A percentile compares a stretch with the other conserved stretches of the same genome.
Conservation (phyloP, 2,113 vertebrate genomes). For the Epinephelus moara region DNA sequence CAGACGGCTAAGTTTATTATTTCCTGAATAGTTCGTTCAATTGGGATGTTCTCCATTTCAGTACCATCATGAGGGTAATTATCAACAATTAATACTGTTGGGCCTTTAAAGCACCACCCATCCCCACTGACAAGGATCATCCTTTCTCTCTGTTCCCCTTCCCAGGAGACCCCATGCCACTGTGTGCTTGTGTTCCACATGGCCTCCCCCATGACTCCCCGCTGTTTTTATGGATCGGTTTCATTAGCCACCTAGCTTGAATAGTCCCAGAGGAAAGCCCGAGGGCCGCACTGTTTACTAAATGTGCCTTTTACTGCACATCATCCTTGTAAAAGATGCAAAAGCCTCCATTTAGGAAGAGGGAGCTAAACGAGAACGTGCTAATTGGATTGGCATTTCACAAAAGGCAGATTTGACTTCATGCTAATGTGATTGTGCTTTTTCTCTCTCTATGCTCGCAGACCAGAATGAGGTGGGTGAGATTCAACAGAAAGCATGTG, state of each 20-base stretch:
- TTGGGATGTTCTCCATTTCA: constrained; percentile 20
- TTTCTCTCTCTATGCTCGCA: constrained; percentile 34
- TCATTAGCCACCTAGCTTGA: constrained; percentile 80
- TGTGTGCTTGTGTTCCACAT: constrained; percentile 37
- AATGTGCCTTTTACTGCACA: constrained; percentile 76
- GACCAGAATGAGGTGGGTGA: constrained; percentile 60
- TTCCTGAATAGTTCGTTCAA: not conserved
- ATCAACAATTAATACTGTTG: constrained; percentile 53
- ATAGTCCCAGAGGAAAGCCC: constrained; percentile 70
- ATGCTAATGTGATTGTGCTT: constrained; percentile 76
- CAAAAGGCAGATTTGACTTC: constrained; percentile 82
- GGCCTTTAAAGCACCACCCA: constrained; percentile 26
- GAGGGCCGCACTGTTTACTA: constrained; percentile 68
- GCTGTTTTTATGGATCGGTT: constrained; percentile 69
- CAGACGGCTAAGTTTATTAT: not conserved
- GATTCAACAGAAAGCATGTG: constrained; percentile 41
- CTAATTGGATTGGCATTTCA: constrained; percentile 85
- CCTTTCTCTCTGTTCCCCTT: constrained; percentile 19
- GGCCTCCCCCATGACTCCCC: constrained; percentile 44
- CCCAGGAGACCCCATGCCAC: constrained; percentile 44
- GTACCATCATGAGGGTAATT: constrained; percentile 25
- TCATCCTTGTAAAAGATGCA: constrained; percentile 75
- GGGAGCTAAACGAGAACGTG: constrained; percentile 68
- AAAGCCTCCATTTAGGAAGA: constrained; percentile 73
- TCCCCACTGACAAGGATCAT: constrained; percentile 40